A percentile compares a stretch with the other conserved stretches of the same genome.
phyloP scores from a whole-genome alignment of 2,113 vertebrate genomes.

The Thalassoma bifasciatum region DNA sequence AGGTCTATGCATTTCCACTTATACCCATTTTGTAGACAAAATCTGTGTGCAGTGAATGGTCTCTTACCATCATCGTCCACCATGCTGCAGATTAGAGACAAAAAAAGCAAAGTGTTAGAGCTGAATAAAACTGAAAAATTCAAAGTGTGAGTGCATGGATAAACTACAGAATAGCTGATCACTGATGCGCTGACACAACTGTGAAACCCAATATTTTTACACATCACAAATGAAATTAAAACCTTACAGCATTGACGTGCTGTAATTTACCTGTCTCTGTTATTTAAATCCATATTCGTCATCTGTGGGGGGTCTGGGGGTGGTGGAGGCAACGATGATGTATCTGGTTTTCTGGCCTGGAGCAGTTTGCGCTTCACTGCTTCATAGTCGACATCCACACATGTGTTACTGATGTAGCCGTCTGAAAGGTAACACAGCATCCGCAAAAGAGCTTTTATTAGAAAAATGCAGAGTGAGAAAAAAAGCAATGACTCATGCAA shows the following conservation, averaged over 20 bases:
- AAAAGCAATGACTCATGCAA: neutral
- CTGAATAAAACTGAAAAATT: conserved; percentile 10
- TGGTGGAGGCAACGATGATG: conserved; percentile 56
- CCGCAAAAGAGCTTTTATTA: neutral
- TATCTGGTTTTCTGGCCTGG: conserved; percentile 29
- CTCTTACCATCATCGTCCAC: conserved; percentile 74
- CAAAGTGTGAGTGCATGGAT: too few relatives aligned
- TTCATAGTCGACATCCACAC: conserved; percentile 83
- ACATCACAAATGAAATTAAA: neutral
- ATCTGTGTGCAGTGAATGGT: neutral
- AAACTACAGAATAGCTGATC: too few relatives aligned
- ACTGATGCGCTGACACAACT: too few relatives aligned
- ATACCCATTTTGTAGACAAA: too few relatives aligned
- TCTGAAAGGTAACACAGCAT: conserved; percentile 58
- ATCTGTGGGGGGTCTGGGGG: conserved; percentile 61
- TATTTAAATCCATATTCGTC: conserved; percentile 45
- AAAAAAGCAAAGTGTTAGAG: conserved; percentile 39
- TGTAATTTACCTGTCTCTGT: conserved; percentile 68
- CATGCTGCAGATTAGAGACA: conserved; percentile 67
- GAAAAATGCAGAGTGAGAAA: neutral
- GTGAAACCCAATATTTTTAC: too few relatives aligned
- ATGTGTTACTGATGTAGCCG: conserved; percentile 82
- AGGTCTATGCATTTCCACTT: too few relatives aligned
- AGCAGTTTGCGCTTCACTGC: conserved; percentile 73
- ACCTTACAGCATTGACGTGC: neutral